These are phyloP conservation scores for Oikopleura albicans DNA, from an alignment of 23 tunicate species.

Conservation along the genomic window DNA sequence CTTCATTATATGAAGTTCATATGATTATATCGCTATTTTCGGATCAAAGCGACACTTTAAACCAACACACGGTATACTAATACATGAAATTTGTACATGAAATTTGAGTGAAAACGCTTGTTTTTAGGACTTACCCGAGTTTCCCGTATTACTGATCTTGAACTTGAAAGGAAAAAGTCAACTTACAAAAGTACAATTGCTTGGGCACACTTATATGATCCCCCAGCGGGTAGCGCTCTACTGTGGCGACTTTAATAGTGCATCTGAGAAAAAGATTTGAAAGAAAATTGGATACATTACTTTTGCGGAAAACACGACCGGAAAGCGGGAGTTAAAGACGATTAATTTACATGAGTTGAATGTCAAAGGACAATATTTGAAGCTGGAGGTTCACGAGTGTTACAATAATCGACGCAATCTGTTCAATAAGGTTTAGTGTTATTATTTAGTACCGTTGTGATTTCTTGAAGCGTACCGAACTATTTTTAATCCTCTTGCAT, in stretches of 20 bases:
- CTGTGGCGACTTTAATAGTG: not conserved
- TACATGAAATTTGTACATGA: too few species aligned
- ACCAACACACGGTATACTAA: too few species aligned
- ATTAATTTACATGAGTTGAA: not conserved
- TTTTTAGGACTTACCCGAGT: not conserved
- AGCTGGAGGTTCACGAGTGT: not conserved
- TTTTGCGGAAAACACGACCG: not conserved
- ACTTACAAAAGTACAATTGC: not conserved
- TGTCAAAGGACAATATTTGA: not conserved
- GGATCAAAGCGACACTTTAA: too few species aligned
- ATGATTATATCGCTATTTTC: too few species aligned
- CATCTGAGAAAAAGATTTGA: not conserved
- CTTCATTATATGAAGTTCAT: too few species aligned
- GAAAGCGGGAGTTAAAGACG: not conserved
- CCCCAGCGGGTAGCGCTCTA: not conserved
- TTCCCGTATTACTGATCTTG: not conserved
- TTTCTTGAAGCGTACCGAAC: too few species aligned
- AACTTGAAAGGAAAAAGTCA: not conserved
- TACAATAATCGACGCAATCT: not conserved
- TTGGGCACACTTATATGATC: conserved; percentile 4
- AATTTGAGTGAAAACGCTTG: too few species aligned
- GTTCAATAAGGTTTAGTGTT: conserved; percentile 13
- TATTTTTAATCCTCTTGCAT: too few species aligned
- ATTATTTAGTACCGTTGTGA: too few species aligned
- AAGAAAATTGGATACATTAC: not conserved